Percentiles rank a stretch among this genome's conserved stretches.
These are phyloP conservation scores for Pseudomyrmex gracilis DNA, from an alignment of 1,140 invertebrate species.

Conservation along the genomic window DNA sequence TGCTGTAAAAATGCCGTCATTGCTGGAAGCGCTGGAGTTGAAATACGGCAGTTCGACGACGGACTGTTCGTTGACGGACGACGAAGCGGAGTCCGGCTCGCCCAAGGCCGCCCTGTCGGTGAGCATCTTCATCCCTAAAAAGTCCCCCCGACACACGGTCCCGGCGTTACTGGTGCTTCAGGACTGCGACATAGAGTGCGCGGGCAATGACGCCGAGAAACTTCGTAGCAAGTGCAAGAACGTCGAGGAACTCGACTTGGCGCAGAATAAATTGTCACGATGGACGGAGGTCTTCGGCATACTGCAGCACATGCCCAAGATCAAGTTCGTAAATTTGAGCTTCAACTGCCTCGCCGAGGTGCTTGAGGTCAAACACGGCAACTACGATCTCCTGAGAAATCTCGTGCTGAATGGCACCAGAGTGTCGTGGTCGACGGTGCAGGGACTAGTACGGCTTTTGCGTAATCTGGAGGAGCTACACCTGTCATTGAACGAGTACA, in stretches of 20 bases:
- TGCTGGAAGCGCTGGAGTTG: slow-evolving; percentile 93
- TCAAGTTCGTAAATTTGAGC: slow-evolving; percentile 96
- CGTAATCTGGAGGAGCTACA: slow-evolving; percentile 95
- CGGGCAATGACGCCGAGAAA: slow-evolving; percentile 91
- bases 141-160: slow-evolving; percentile 91
- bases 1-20: slow-evolving; percentile 90
- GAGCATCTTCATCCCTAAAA: slow-evolving; percentile 93
- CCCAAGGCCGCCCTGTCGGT: slow-evolving; percentile 88
- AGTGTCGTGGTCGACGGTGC: slow-evolving; percentile 93
- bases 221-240: slow-evolving; percentile 93
- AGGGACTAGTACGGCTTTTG: slow-evolving; percentile 90
- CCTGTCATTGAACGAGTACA: slow-evolving; percentile 94
- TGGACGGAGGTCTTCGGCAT: slow-evolving; percentile 96
- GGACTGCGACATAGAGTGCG: slow-evolving; percentile 94
- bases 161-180: slow-evolving; percentile 95
- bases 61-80: slow-evolving; percentile 86
- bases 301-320: slow-evolving; percentile 93
- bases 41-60: slow-evolving; percentile 90
- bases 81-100: slow-evolving; percentile 83
- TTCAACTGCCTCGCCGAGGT: slow-evolving; percentile 93
- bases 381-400: slow-evolving; percentile 89
- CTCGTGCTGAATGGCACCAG: slow-evolving; percentile 95
- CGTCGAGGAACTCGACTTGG: slow-evolving; percentile 95
- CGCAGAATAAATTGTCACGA: slow-evolving; percentile 94
- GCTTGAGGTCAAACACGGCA: slow-evolving; percentile 85